These are phyloP conservation scores for Myotis brandtii DNA, from an alignment of 2,113 vertebrate species.

Conservation along the genomic window DNA sequence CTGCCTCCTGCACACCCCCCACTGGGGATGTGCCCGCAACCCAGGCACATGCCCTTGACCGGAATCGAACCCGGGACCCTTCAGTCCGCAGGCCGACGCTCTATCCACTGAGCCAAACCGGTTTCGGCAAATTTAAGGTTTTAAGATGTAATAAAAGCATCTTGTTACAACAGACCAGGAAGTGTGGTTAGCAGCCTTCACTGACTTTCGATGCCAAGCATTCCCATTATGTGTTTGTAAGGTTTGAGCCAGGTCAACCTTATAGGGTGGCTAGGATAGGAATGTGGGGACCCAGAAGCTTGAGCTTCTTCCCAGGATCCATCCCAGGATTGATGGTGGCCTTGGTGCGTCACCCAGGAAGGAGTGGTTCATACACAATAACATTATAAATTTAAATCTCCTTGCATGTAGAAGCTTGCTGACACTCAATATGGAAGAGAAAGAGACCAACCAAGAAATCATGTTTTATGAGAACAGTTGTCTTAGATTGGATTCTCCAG, in stretches of 20 bases:
- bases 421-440: neutral
- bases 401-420: neutral
- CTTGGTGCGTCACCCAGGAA: neutral
- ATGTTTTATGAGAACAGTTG: neutral
- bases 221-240: neutral
- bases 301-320: slow-evolving; percentile 1
- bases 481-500: neutral
- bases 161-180: slow-evolving; percentile 1
- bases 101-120: too few relatives aligned
- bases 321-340: neutral
- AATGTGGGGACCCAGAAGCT: neutral
- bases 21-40: too few relatives aligned
- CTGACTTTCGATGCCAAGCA: slow-evolving; percentile 28
- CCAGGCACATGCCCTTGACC: too few relatives aligned
- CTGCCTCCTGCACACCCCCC: too few relatives aligned
- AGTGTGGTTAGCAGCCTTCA: slow-evolving; percentile 1
- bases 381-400: neutral
- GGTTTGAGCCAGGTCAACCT: slow-evolving; percentile 19
- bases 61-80: too few relatives aligned
- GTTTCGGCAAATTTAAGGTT: neutral
- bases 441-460: neutral
- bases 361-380: neutral
- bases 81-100: too few relatives aligned
- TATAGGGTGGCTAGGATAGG: neutral
- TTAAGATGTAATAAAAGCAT: slow-evolving; percentile 51